Evolutionary conservation across 1,140 invertebrate species (phyloP).

Genomic region (Anastrepha obliqua): DNA sequence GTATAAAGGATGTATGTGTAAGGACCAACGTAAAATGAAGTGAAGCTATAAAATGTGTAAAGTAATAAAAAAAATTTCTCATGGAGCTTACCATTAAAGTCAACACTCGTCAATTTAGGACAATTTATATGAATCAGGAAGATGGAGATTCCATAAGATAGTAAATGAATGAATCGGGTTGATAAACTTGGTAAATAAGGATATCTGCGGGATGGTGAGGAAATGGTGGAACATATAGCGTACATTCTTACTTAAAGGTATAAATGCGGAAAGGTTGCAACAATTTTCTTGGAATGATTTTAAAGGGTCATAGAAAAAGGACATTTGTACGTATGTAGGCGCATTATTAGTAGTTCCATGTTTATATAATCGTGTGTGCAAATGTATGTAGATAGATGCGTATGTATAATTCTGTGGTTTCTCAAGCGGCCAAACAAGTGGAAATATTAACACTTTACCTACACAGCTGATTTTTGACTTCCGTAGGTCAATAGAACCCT

Average conservation of each 20-base stretch:
- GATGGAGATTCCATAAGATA: background rate
- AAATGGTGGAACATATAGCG: too few relatives aligned
- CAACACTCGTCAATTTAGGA: conserved; percentile 41
- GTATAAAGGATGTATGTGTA: background rate
- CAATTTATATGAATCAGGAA: conserved; percentile 7
- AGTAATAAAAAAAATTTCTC: background rate
- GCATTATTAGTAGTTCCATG: too few relatives aligned
- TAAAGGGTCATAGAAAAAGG: too few relatives aligned
- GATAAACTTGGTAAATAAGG: background rate
- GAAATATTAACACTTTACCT: background rate
- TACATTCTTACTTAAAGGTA: background rate
- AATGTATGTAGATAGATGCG: too few relatives aligned
- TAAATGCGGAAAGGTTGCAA: background rate
- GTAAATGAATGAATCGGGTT: background rate
- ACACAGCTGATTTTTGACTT: background rate
- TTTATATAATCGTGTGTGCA: too few relatives aligned
- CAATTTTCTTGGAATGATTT: too few relatives aligned
- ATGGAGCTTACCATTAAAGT: conserved; percentile 2
- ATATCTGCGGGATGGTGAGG: background rate
- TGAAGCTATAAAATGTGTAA: background rate
- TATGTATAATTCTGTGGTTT: background rate
- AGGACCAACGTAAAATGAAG: background rate
- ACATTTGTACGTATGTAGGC: too few relatives aligned
- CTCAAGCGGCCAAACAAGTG: background rate
- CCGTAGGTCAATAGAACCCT: conserved; percentile 4